phyloP scores from a whole-genome alignment of 2,797 vertebrate species.

The Scomberomorus guttatus region DNA sequence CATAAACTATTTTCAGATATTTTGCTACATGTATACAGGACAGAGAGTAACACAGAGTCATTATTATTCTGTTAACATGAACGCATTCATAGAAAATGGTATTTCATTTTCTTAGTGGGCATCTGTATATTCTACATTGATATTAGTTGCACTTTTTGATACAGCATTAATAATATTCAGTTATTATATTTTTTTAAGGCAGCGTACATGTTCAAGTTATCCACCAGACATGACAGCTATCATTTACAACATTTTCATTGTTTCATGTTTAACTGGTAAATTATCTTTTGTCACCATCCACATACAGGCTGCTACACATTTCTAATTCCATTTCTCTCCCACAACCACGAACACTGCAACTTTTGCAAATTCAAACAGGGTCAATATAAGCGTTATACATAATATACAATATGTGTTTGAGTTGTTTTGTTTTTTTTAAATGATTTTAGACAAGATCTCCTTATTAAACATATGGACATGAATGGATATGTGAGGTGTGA shows the following conservation, averaged over 20 bases:
- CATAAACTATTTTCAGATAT: conserved; percentile 23
- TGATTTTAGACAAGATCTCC: not conserved
- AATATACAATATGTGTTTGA: not conserved
- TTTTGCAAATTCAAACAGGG: not conserved
- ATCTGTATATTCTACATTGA: conserved; percentile 17
- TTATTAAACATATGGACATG: not conserved
- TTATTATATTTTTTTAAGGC: not conserved
- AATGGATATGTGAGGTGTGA: not conserved
- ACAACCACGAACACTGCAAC: not conserved
- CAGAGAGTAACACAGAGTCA: conserved; percentile 23
- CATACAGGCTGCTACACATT: conserved; percentile 5
- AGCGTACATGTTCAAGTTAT: conserved; percentile 4
- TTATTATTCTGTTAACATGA: conserved; percentile 30
- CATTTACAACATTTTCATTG: conserved; percentile 10
- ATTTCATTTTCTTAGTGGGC: conserved; percentile 15
- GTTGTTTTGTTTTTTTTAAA: not conserved
- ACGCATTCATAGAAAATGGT: conserved; percentile 12
- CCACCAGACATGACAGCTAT: not conserved
- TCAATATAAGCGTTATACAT: not conserved
- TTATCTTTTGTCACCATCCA: not conserved
- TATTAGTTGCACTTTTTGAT: conserved; percentile 40
- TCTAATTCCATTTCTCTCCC: not conserved
- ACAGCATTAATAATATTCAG: conserved; percentile 22
- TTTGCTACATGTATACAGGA: conserved; percentile 18
- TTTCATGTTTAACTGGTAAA: conserved; percentile 11